Evolutionary conservation across 2,797 vertebrate species (phyloP), one percentile per base, ranked within the genome.

Genomic region (Notoglanidium macrostoma): DNA sequence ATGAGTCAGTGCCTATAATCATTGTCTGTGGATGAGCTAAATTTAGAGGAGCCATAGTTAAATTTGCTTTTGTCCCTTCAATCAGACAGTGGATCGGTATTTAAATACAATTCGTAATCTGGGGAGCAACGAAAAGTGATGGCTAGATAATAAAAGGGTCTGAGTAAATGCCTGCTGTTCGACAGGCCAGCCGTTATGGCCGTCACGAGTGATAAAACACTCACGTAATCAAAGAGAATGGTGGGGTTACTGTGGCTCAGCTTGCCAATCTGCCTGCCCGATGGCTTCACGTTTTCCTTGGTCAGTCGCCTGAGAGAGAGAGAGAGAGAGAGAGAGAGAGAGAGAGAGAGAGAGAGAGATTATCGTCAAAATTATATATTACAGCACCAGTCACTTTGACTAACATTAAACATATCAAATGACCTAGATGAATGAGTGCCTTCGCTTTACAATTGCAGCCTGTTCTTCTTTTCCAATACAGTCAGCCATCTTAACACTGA

Each of bases 281-380:
- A 97, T 89, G 96, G 96, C 93, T 97, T 97, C 94, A 97, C 95
- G 88, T 97, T 97, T 95, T 97, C 97, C 94, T 97, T 97, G 77
- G 97, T 97, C 92, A 97, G 90, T 82, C 98, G 97, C 92, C 98
- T 99, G 88, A n/a, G 32, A 65, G 67, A 68, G 21, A 83, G n/a
- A 74, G 23, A 55, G 10, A 49, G 32, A 79, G 55, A 72, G 32
- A 70, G 59, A 54, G 63, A 74, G n/a, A 40, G 46, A 67, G 40
- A 86, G 32, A 59, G 35, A 83, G n/a, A 40, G 23, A 87, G 70
- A 80, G 29, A 51, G 32, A 73, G 32, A 57, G 2, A 84, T 8
- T 14, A 54, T 54, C 5, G 29, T 32, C 19, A 79, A 40, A 32
- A 57, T 32, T 19, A 54, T 55, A 54, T 55, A 26, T 74, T 74